Percentiles rank a stretch among this genome's conserved stretches.
These are phyloP conservation scores for Sinocyclocheilus maitianheensis DNA, from an alignment of 2,113 vertebrate species.

Conservation along the genomic window DNA sequence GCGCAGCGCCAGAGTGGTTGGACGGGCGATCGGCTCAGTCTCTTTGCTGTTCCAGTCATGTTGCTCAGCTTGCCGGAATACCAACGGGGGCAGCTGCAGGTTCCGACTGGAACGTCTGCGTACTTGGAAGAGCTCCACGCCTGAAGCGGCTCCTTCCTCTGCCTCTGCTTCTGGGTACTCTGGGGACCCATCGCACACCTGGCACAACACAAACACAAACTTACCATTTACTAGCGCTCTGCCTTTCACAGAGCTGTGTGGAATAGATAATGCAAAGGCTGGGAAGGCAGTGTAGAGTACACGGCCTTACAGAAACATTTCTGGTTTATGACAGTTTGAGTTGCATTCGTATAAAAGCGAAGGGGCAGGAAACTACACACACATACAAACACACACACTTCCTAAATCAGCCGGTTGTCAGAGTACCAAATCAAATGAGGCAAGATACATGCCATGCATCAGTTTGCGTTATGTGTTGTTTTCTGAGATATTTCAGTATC, in stretches of 20 bases:
- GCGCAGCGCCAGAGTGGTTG: slow-evolving; percentile 77
- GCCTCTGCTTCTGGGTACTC: slow-evolving; percentile 68
- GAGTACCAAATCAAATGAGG: neutral
- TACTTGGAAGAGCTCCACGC: slow-evolving; percentile 75
- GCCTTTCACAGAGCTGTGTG: neutral
- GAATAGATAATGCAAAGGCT: neutral
- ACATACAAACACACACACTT: neutral
- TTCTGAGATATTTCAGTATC: neutral
- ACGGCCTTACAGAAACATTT: neutral
- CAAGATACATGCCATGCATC: neutral
- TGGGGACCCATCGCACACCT: slow-evolving; percentile 28
- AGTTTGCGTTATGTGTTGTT: neutral
- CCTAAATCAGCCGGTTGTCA: neutral
- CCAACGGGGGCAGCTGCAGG: slow-evolving; percentile 81
- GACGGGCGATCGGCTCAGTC: slow-evolving; percentile 68
- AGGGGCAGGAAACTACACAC: neutral
- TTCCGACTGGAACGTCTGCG: slow-evolving; percentile 78
- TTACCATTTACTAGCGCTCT: neutral
- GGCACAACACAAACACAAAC: slow-evolving; percentile 33
- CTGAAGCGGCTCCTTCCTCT: slow-evolving; percentile 65
- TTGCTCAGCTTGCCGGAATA: slow-evolving; percentile 81
- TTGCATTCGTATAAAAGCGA: neutral
- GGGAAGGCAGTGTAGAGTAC: neutral
- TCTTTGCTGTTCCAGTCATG: slow-evolving; percentile 78
- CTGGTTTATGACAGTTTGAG: neutral